These are phyloP conservation scores for Schizotus pectinicornis DNA, from an alignment of 2,888 invertebrate genomes.

Conservation along the genomic window DNA sequence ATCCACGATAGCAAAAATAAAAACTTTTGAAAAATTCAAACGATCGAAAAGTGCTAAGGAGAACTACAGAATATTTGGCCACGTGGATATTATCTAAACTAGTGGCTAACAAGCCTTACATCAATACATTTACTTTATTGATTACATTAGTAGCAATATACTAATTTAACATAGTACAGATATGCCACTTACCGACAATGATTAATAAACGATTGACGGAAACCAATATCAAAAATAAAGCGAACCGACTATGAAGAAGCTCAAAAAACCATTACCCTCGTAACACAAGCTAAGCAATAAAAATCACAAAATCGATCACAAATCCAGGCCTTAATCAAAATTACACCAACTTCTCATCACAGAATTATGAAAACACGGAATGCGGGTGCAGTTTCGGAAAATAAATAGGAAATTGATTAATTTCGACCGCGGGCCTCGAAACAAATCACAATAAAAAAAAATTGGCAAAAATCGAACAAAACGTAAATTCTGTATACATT, in stretches of 20 bases:
- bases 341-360: slow-evolving; percentile 13
- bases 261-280: slow-evolving; percentile 18
- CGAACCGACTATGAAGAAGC: slow-evolving; percentile 16
- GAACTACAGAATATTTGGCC: slow-evolving; percentile 52
- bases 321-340: slow-evolving; percentile 21
- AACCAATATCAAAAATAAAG: slow-evolving; percentile 1
- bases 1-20: slow-evolving; percentile 45
- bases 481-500: slow-evolving; percentile 17
- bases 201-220: slow-evolving; percentile 16
- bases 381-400: slow-evolving; percentile 3
- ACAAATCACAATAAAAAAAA: slow-evolving; percentile 14
- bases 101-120: slow-evolving; percentile 58
- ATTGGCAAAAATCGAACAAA: slow-evolving; percentile 6
- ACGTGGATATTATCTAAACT: slow-evolving; percentile 56
- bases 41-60: slow-evolving; percentile 37
- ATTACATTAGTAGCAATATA: slow-evolving; percentile 45
- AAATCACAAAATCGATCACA: slow-evolving; percentile 32
- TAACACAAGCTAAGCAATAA: slow-evolving; percentile 25
- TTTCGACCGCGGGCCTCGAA: slow-evolving; percentile 14
- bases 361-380: slow-evolving; percentile 7
- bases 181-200: slow-evolving; percentile 44
- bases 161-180: slow-evolving; percentile 44
- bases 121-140: slow-evolving; percentile 55
- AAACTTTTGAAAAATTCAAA: slow-evolving; percentile 25
- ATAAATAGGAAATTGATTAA: slow-evolving; percentile 3